Evolutionary conservation across 2,888 invertebrate genomes (phyloP).

Genomic region (Ischnura elegans): DNA sequence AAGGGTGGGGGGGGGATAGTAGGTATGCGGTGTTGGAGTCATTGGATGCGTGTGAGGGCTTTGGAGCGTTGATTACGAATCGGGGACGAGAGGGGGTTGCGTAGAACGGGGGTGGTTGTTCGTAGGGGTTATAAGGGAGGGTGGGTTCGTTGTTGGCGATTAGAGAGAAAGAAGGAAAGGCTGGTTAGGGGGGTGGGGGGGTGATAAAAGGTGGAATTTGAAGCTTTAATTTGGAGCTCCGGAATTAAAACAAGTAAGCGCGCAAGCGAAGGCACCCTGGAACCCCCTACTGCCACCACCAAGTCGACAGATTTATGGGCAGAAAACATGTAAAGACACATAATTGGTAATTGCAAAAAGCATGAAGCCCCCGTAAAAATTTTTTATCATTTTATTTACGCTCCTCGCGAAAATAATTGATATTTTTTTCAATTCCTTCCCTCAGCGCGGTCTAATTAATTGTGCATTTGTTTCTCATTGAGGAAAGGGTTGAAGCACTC

Average conservation of each 20-base stretch:
- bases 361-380: neutral
- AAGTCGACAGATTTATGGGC: conserved; percentile 15
- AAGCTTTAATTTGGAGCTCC: neutral
- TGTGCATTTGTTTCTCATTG: neutral
- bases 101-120: too few species aligned
- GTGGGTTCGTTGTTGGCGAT: neutral
- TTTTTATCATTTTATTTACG: neutral
- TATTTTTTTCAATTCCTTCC: neutral
- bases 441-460: neutral
- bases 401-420: neutral
- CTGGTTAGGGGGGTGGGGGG: neutral
- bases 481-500: neutral
- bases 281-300: neutral
- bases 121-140: too few species aligned
- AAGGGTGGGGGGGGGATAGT: neutral
- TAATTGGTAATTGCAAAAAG: conserved; percentile 14
- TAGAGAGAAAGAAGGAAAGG: neutral
- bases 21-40: conserved; percentile 2
- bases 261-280: neutral
- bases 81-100: neutral
- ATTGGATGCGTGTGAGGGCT: neutral
- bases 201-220: conserved; percentile 38
- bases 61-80: neutral
- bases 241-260: conserved; percentile 23
- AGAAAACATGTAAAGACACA: conserved; percentile 11